Evolutionary conservation across 2,797 vertebrate species (phyloP), one percentile per base, ranked within the genome.

Genomic region (Labeo calbasu): DNA sequence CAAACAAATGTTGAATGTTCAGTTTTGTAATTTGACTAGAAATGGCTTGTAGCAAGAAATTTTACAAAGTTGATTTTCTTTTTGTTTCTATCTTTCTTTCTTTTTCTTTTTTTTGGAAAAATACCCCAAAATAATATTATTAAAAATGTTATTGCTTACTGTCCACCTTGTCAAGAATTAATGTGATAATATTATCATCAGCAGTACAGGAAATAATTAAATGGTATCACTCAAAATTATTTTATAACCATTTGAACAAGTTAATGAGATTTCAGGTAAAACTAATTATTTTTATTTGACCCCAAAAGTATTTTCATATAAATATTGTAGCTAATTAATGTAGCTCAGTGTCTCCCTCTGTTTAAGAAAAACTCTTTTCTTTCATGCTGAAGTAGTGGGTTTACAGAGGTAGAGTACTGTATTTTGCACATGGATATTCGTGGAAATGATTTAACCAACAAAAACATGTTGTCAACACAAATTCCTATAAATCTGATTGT

Each of bases 351-450:
- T 69, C 50, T 25, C 15, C 5, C 17, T 70, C 63, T 36, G 9
- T 57, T 53, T 19, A 12, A 13, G 71, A 73, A 53, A 73, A 73
- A 21, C 25, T 0, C 10, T 53, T 57, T 75, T 28, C 4, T 55
- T 46, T 63, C 43, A 66, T 53, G 12, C 48, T 53, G 19, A n/a
- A 59, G 55, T 73, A 36, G 43, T 50, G 63, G 19, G 5, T 48
- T 59, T n/a, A 48, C 40, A 71, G 79, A 81, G 68, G 53, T 81
- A 71, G 53, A 48, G 53, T 32, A n/a, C 4, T 81, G 53, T 21
- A 61, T 70, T 57, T 48, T 61, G 53, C n/a, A 46, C 40, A 19
- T 77, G 32, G n/a, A 12, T 57, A 15, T 10, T 57, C 43, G 32
- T 19, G n/a, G 10, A 43, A 80, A 69, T 43, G 7, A 70, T 19